These are phyloP conservation scores for Rhagologus leucostigma DNA, from an alignment of 2,113 vertebrate genomes.

Conservation along the genomic window DNA sequence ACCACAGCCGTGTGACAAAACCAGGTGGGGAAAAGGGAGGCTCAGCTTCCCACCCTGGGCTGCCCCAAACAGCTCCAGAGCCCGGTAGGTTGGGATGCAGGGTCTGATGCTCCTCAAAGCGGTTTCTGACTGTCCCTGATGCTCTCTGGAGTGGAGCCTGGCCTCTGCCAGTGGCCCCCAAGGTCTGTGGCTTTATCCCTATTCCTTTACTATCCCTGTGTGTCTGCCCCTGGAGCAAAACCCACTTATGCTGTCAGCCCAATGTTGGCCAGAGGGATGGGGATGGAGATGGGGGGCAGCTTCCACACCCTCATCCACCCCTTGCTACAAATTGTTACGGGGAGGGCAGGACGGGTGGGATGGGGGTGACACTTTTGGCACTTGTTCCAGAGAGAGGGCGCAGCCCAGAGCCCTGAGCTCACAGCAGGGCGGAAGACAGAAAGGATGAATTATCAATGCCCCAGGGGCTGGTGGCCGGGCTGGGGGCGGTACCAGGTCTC, in stretches of 20 bases:
- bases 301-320: not conserved
- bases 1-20: not conserved
- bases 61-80: not conserved
- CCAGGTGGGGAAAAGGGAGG: not conserved
- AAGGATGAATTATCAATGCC: not conserved
- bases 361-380: not conserved
- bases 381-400: conserved; percentile 37
- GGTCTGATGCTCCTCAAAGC: not conserved
- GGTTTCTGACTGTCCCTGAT: not conserved
- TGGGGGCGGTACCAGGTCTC: not conserved
- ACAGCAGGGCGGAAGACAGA: not conserved
- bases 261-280: not conserved
- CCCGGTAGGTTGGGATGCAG: accelerated
- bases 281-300: not conserved
- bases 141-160: not conserved
- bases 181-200: not conserved
- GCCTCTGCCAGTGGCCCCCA: not conserved
- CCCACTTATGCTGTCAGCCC: not conserved
- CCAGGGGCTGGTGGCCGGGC: not conserved
- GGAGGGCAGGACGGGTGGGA: not conserved
- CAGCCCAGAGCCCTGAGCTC: not conserved
- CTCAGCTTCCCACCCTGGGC: not conserved
- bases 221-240: not conserved
- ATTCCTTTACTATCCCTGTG: not conserved
- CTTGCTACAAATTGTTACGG: not conserved